Evolutionary conservation across 2,797 vertebrate species (phyloP).

Genomic region (Microctenopoma lineatum): DNA sequence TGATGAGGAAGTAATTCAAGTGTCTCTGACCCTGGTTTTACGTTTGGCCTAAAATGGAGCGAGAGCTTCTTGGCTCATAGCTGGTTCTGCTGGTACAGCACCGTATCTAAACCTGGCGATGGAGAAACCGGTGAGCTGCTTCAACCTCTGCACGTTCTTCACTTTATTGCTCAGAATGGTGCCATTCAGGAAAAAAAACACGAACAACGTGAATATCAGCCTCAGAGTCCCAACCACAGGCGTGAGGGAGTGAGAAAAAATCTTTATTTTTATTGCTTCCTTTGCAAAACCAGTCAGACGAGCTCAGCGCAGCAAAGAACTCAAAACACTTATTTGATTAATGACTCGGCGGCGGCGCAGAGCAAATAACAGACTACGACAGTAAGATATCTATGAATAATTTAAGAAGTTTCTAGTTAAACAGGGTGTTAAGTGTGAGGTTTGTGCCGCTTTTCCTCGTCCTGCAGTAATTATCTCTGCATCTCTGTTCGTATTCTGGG

Average conservation of each 20-base stretch:
- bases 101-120: not conserved
- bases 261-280: no score
- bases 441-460: not conserved
- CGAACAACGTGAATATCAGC: no score
- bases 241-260: no score
- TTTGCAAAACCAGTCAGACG: not conserved
- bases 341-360: no score
- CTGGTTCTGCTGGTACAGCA: not conserved
- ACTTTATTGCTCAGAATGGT: slow-evolving; percentile 3
- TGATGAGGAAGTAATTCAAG: not conserved
- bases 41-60: accelerated
- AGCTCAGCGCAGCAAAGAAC: not conserved
- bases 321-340: no score
- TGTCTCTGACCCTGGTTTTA: not conserved
- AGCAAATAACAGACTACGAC: not conserved
- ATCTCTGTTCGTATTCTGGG: no score
- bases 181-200: not conserved
- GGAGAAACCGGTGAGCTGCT: not conserved
- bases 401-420: not conserved
- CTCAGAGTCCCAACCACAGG: no score
- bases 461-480: no score
- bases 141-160: not conserved
- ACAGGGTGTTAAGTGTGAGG: not conserved
- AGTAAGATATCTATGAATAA: not conserved
- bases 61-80: not conserved